Evolutionary conservation across 1,140 invertebrate species (phyloP).

Genomic region (Xylocopa sonorina): DNA sequence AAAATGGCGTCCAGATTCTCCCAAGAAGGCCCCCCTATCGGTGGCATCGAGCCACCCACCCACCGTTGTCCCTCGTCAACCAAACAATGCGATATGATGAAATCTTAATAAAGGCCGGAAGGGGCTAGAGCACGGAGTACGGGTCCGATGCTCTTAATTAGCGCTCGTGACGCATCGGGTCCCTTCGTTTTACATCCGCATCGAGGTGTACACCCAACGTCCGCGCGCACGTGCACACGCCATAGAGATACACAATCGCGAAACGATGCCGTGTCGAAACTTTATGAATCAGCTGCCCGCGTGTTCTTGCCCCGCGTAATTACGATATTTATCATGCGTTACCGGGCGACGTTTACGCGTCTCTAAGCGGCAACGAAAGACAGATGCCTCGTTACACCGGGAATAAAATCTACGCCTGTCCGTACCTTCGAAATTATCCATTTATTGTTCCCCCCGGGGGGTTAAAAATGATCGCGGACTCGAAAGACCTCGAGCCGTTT

Average conservation of each 20-base stretch:
- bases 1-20: neutral
- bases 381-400: neutral
- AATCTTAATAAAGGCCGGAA: slow-evolving; percentile 36
- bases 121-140: slow-evolving; percentile 3
- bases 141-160: slow-evolving; percentile 36
- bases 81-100: slow-evolving; percentile 30
- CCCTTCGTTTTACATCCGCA: neutral
- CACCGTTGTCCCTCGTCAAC: neutral
- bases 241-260: neutral
- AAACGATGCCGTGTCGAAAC: neutral
- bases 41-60: neutral
- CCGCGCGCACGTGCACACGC: neutral
- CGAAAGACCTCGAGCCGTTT: no score
- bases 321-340: slow-evolving; percentile 17
- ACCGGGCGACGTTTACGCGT: neutral
- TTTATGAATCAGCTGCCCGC: slow-evolving; percentile 1
- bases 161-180: slow-evolving; percentile 13
- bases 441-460: neutral
- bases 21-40: neutral
- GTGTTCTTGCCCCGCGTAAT: neutral
- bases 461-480: neutral
- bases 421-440: neutral
- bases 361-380: neutral
- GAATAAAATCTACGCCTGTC: neutral
- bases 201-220: neutral